phyloP scores from a whole-genome alignment of 2,888 invertebrate genomes.

The Sialis fuliginosa region DNA sequence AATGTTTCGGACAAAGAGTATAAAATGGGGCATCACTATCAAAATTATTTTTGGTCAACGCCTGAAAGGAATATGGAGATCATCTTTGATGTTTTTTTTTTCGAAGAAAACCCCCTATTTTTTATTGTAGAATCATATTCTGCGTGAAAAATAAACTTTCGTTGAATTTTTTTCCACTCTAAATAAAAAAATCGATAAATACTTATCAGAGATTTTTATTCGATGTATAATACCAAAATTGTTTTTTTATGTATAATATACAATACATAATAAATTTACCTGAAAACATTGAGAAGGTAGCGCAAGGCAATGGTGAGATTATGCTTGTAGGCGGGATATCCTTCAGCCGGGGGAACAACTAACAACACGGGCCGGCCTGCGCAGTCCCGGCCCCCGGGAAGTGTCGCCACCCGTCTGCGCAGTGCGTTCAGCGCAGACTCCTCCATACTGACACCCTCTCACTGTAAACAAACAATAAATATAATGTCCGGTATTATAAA shows the following conservation, averaged over 20 bases:
- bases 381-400: constrained; percentile 49
- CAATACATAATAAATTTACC: constrained; percentile 22
- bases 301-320: constrained; percentile 24
- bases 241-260: not conserved
- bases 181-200: too few species aligned
- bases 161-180: too few species aligned
- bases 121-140: too few species aligned
- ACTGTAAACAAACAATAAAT: not conserved
- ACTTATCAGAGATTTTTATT: too few species aligned
- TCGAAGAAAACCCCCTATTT: too few species aligned
- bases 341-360: constrained; percentile 39
- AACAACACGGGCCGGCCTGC: constrained; percentile 43
- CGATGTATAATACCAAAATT: not conserved
- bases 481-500: too few species aligned
- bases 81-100: too few species aligned
- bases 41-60: too few species aligned
- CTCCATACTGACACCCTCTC: constrained; percentile 26
- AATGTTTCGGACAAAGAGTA: too few species aligned
- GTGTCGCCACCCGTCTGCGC: constrained; percentile 36
- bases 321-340: constrained; percentile 23
- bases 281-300: constrained; percentile 35
- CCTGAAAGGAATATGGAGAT: too few species aligned
- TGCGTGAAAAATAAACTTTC: too few species aligned
- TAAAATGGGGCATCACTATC: too few species aligned
- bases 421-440: constrained; percentile 36